Evolutionary conservation across 2,888 invertebrate species (phyloP).

Genomic region (Nezara viridula): DNA sequence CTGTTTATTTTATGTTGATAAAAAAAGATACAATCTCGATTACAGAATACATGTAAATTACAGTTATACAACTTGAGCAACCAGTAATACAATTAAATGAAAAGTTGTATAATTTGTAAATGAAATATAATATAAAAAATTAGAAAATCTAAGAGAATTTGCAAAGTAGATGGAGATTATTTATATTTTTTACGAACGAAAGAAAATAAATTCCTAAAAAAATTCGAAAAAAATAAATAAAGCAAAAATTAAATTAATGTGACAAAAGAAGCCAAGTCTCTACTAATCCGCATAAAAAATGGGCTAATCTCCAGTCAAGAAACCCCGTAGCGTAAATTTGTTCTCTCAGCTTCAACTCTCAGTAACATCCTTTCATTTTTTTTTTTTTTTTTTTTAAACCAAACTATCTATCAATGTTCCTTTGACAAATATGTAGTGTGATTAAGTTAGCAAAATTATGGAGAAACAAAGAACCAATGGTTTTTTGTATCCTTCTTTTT

Average conservation of each 20-base stretch:
- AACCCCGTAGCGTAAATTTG: not conserved
- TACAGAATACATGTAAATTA: too few relatives aligned
- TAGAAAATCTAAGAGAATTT: too few relatives aligned
- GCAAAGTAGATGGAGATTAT: too few relatives aligned
- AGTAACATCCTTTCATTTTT: not conserved
- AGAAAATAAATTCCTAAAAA: too few relatives aligned
- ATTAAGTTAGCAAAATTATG: not conserved
- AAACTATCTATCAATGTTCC: not conserved
- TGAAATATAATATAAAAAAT: too few relatives aligned
- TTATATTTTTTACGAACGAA: too few relatives aligned
- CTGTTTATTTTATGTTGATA: too few relatives aligned
- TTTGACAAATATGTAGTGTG: not conserved
- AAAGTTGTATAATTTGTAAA: too few relatives aligned
- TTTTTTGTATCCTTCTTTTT: not conserved
- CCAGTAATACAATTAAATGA: too few relatives aligned
- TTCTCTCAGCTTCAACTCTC: not conserved
- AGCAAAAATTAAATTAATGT: not conserved
- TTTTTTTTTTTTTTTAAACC: not conserved
- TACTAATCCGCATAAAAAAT: not conserved
- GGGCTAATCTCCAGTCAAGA: not conserved
- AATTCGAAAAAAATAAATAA: too few relatives aligned
- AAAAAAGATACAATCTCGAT: too few relatives aligned
- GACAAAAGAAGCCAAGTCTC: not conserved
- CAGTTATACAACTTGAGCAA: too few relatives aligned
- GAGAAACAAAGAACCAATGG: not conserved